A percentile compares a stretch with the other conserved stretches of the same genome.
These are phyloP conservation scores for Orchestia grillus DNA, from an alignment of 1,140 invertebrate genomes.

Conservation along the genomic window DNA sequence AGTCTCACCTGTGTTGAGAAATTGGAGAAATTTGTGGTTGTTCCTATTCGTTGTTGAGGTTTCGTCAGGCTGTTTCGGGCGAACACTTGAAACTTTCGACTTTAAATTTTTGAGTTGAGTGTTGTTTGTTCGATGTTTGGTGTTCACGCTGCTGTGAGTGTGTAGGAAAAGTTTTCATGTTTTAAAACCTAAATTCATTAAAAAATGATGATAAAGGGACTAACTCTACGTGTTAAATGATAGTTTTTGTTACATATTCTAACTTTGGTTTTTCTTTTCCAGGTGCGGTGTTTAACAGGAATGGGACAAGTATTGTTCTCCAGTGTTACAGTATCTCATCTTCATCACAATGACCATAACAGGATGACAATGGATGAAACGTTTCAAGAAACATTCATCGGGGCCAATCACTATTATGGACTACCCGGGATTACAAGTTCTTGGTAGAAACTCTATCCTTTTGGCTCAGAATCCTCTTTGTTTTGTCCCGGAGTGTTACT, in stretches of 20 bases:
- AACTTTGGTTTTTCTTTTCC: not conserved
- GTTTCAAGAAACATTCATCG: not conserved
- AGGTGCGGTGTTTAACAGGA: slow-evolving; percentile 9
- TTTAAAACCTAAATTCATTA: too few relatives aligned
- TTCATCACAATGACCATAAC: not conserved
- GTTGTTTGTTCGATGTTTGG: not conserved
- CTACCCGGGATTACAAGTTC: not conserved
- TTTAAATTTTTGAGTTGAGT: not conserved
- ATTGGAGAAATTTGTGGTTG: not conserved
- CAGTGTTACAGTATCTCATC: not conserved
- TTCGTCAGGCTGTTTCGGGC: not conserved
- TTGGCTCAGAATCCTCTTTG: not conserved
- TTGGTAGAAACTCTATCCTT: not conserved
- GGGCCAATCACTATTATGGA: slow-evolving; percentile 11
- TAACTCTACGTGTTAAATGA: not conserved
- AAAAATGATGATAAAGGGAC: not conserved
- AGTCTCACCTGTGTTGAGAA: not conserved
- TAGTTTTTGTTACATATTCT: not conserved
- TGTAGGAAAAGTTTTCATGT: not conserved
- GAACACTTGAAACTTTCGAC: not conserved
- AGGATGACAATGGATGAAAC: not conserved
- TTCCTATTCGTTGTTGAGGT: not conserved
- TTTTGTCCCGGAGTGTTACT: not conserved
- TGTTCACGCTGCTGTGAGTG: not conserved
- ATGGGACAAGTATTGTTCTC: not conserved